phyloP scores from a whole-genome alignment of 2,888 invertebrate species.

The Caenorhabditis virilis region DNA sequence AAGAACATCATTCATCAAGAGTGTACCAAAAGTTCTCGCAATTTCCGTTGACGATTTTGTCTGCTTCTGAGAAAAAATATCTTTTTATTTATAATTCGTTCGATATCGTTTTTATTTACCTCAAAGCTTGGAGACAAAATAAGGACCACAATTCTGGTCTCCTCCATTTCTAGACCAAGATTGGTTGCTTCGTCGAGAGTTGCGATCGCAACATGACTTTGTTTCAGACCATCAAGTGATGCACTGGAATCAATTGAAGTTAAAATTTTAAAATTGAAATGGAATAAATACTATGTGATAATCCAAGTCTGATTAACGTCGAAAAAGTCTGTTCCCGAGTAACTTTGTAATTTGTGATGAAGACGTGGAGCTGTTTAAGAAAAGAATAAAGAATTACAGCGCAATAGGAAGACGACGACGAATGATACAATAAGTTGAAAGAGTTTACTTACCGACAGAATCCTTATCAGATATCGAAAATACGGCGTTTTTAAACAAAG shows the following conservation, averaged over 20 bases:
- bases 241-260: too few relatives aligned
- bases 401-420: too few relatives aligned
- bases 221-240: slow-evolving; percentile 42
- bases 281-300: too few relatives aligned
- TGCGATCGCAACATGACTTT: slow-evolving; percentile 50
- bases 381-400: too few relatives aligned
- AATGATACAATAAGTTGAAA: too few relatives aligned
- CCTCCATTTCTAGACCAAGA: slow-evolving; percentile 55
- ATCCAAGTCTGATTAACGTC: slow-evolving; percentile 54
- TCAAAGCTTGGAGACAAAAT: slow-evolving; percentile 51
- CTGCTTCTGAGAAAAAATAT: too few relatives aligned
- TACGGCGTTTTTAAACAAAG: slow-evolving; percentile 35
- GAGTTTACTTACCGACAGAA: slow-evolving; percentile 6
- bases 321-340: slow-evolving; percentile 38
- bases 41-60: slow-evolving; percentile 71
- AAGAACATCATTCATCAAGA: slow-evolving; percentile 70
- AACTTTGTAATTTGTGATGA: slow-evolving; percentile 42
- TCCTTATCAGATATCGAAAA: slow-evolving; percentile 36
- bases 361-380: slow-evolving; percentile 34
- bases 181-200: slow-evolving; percentile 55
- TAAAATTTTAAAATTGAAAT: too few relatives aligned
- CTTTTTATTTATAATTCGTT: too few relatives aligned
- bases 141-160: slow-evolving; percentile 46
- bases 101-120: too few relatives aligned
- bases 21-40: slow-evolving; percentile 71